Evolutionary conservation across 2,113 vertebrate genomes (phyloP).

Genomic region (Rhagologus leucostigma): DNA sequence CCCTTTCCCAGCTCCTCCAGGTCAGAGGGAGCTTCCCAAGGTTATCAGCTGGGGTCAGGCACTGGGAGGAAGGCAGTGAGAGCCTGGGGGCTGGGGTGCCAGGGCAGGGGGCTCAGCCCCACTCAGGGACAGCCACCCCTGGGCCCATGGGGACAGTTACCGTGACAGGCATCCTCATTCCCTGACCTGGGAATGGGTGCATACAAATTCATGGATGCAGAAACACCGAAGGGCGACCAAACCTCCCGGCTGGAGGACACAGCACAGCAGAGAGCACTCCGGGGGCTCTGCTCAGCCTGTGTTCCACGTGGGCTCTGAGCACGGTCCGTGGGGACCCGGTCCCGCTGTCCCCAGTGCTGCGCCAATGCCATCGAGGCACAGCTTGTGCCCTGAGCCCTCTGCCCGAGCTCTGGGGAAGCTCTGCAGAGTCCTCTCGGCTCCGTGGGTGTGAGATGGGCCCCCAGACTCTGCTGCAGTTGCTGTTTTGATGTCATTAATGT

Average conservation of each 20-base stretch:
- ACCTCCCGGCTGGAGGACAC: neutral
- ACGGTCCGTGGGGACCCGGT: accelerated
- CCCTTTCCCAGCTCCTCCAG: neutral
- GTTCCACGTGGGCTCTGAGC: neutral
- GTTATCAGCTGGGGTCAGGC: neutral
- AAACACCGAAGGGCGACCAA: neutral
- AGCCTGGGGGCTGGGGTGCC: neutral
- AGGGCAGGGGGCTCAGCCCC: neutral
- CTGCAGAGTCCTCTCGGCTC: neutral
- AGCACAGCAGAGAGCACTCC: neutral
- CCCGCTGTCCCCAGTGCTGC: accelerated
- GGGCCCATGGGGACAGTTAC: neutral
- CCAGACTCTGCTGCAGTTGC: neutral
- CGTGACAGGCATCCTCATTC: accelerated
- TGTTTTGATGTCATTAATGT: neutral
- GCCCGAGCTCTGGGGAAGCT: neutral
- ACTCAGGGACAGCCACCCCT: neutral
- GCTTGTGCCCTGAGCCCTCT: accelerated
- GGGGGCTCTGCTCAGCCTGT: accelerated
- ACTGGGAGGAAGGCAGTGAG: neutral
- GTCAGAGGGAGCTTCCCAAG: neutral
- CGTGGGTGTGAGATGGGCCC: neutral
- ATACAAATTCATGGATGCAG: neutral
- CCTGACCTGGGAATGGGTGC: neutral
- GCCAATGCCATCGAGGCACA: accelerated